Evolutionary conservation across 2,113 vertebrate genomes (phyloP).

Genomic region (Lophura nycthemera): DNA sequence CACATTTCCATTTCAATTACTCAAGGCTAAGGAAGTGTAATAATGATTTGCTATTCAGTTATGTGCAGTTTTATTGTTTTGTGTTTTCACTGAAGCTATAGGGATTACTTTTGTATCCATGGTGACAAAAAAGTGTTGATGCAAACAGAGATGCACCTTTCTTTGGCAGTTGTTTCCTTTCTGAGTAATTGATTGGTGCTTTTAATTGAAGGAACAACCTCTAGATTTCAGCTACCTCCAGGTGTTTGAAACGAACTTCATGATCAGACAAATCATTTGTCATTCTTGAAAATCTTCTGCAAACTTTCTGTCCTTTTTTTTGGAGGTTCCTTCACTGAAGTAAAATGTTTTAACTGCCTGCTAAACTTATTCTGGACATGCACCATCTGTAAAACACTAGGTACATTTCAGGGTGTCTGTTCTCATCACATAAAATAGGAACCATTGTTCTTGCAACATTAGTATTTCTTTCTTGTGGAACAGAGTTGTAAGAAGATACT

Average conservation of each 20-base stretch:
- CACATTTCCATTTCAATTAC: background rate
- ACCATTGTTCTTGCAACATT: background rate
- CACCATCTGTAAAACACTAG: background rate
- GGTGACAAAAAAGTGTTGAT: background rate
- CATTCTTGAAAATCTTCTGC: background rate
- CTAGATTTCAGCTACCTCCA: background rate
- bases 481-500: background rate
- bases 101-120: background rate
- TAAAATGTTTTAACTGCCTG: background rate
- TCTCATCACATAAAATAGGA: background rate
- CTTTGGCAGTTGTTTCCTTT: background rate
- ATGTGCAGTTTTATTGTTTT: background rate
- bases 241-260: background rate
- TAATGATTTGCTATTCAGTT: background rate
- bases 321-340: background rate
- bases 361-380: background rate
- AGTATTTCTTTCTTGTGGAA: background rate
- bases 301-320: background rate
- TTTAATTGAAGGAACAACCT: background rate
- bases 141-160: background rate
- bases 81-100: background rate
- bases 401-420: rapidly evolving
- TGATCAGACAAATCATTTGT: background rate
- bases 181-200: background rate
- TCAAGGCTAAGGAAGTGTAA: background rate